Evolutionary conservation across 2,888 invertebrate species (phyloP), one percentile per base, ranked within the genome.

Genomic region (Drosophila imparisetae): DNA sequence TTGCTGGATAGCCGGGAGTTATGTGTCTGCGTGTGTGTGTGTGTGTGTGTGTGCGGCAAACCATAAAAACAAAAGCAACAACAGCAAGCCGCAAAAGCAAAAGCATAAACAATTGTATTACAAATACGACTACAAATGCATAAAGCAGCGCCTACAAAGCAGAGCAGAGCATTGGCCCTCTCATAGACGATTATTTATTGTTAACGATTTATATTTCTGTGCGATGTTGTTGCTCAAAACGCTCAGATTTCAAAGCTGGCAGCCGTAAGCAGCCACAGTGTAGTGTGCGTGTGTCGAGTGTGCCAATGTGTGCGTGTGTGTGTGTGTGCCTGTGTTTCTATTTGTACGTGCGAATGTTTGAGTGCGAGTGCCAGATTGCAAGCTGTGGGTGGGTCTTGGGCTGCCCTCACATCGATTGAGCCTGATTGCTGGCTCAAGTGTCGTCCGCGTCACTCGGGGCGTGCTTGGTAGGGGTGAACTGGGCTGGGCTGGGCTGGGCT

Each of bases 41-140:
- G 34, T 48, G 50, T 48, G 52, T 64, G 67, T 29, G 71, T 66
- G 74, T 72, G 63, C 58, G 73, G 66, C 61, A 76, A 77, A 82
- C 75, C 88, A 85, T 89, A 85, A 89, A 88, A 87, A 79, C 78
- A 75, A 77, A 78, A 60, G 13, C 84, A 81, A 67, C 72, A 75
- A 75, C 67, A 78, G 75, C 65, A 72, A 75, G 70, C 76, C 88
- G 54, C 80, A 80, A 72, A 64, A 74, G 67, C 68, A 82, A 82
- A 60, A 67, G 79, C 90, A 88, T 88, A 83, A 86, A 88, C 86
- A 88, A 86, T 86, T 88, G 90, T 85, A 85, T 85, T 90, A 90
- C 85, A 89, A 87, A 89, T 81, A 88, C 83, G 77, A 81, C 87
- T 79, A 89, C 89, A 84, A 84, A 84, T 89, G 87, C 84, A 84